Percentiles rank a stretch among this genome's conserved stretches.
Conservation (phyloP, 2,797 vertebrate genomes). For the Hirundo rustica region DNA sequence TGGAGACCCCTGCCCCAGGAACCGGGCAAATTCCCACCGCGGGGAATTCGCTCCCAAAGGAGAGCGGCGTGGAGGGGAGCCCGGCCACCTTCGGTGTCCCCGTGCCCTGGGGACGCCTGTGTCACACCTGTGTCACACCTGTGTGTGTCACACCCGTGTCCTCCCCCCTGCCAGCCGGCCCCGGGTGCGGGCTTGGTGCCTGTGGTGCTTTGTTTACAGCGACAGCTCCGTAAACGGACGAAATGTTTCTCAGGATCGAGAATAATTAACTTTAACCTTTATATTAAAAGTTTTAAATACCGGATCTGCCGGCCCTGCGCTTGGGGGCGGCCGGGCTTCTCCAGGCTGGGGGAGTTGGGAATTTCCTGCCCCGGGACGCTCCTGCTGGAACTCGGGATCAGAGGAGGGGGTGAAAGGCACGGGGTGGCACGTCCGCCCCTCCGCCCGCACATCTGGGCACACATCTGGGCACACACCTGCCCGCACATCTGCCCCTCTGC, state of each 20-base stretch:
- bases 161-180: neutral
- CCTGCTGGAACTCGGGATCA: neutral
- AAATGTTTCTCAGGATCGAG: conserved; percentile 72
- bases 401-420: neutral
- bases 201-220: conserved; percentile 72
- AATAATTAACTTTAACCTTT: conserved; percentile 66
- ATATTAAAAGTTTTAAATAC: conserved; percentile 63
- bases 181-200: conserved; percentile 26
- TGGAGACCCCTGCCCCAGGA: neutral
- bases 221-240: conserved; percentile 59
- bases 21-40: neutral
- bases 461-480: neutral
- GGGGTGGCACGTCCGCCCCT: neutral
- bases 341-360: neutral
- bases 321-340: rapidly evolving
- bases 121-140: no score
- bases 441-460: neutral
- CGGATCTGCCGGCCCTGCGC: neutral
- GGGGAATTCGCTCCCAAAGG: conserved; percentile 78
- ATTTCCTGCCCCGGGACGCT: neutral
- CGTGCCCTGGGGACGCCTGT: neutral
- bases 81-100: neutral
- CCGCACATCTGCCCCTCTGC: neutral
- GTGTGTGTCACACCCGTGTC: neutral
- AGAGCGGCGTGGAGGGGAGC: neutral